Percentiles rank a stretch among this genome's conserved stretches.
Conservation (phyloP, 2,797 vertebrate genomes). For the Passerculus sandwichensis region DNA sequence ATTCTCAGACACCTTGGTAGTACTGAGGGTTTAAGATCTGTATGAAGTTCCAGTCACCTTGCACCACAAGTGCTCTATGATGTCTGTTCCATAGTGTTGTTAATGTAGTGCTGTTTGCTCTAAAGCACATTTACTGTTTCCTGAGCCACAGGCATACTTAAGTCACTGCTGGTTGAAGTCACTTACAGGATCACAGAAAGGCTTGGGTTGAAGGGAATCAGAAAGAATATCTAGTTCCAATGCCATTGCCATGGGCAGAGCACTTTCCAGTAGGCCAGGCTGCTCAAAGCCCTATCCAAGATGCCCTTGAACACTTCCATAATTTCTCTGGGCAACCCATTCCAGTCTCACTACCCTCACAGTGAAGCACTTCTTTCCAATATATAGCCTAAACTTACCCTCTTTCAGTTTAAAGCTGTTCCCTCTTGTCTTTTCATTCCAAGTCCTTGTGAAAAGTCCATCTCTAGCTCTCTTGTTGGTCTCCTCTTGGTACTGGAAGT, state of each 20-base stretch:
- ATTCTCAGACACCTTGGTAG: background rate
- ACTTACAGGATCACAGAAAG: background rate
- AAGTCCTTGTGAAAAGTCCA: background rate
- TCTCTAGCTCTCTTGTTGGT: background rate
- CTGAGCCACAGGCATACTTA: background rate
- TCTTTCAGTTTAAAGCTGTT: background rate
- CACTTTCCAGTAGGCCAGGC: background rate
- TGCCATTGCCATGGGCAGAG: background rate
- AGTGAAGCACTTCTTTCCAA: background rate
- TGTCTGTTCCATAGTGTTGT: background rate
- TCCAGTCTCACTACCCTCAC: background rate
- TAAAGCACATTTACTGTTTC: background rate
- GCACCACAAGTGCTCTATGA: background rate
- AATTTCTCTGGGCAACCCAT: background rate
- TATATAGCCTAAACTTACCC: background rate
- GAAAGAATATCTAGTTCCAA: background rate
- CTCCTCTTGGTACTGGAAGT: background rate
- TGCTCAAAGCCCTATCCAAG: background rate
- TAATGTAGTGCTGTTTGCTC: background rate
- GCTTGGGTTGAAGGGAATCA: background rate
- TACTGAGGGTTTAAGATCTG: background rate
- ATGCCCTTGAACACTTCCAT: background rate
- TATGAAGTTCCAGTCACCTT: background rate
- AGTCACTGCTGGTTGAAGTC: background rate
- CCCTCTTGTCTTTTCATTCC: background rate